Percentiles rank a stretch among this genome's conserved stretches.
phyloP scores from a whole-genome alignment of 1,140 invertebrate species.

The Tyrophagus putrescentiae region DNA sequence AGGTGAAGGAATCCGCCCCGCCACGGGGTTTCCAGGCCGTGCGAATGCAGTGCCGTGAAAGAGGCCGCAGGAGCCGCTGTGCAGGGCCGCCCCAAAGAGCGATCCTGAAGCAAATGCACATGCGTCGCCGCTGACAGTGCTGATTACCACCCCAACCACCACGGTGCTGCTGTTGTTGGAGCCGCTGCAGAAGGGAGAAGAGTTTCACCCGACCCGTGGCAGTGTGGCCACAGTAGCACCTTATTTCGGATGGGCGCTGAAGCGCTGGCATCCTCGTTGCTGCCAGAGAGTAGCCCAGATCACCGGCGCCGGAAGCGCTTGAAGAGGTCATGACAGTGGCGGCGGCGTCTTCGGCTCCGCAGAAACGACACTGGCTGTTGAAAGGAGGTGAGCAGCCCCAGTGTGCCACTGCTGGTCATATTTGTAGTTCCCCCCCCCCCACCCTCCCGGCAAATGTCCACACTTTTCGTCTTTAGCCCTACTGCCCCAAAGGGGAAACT shows the following conservation, averaged over 20 bases:
- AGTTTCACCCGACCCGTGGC: conserved; percentile 67
- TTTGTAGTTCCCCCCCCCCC: background rate
- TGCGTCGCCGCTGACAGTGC: conserved; percentile 61
- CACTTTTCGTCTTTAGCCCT: conserved; percentile 30
- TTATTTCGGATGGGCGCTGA: conserved; percentile 68
- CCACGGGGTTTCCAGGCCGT: conserved; percentile 69
- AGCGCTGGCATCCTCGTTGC: conserved; percentile 84
- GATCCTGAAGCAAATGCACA: conserved; percentile 98
- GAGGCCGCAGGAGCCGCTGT: conserved; percentile 68
- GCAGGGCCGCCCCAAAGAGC: conserved; percentile 79
- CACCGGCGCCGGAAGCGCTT: too few relatives aligned
- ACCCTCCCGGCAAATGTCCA: background rate
- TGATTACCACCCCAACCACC: conserved; percentile 20
- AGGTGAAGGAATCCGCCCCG: conserved; percentile 86
- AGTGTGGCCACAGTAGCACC: conserved; percentile 78
- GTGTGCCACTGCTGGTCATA: background rate
- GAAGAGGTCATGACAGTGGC: too few relatives aligned
- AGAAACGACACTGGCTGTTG: conserved; percentile 60
- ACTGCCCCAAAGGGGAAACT: conserved; percentile 67
- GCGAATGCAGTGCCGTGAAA: conserved; percentile 83
- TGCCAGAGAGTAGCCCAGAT: conserved; percentile 83
- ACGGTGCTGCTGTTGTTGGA: too few relatives aligned
- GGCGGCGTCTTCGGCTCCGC: conserved; percentile 60
- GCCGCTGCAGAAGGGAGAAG: conserved; percentile 66
- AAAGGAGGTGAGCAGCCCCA: background rate